phyloP scores from a whole-genome alignment of 92 coral and sea anemone species.

The Epizoanthus scotinus region DNA sequence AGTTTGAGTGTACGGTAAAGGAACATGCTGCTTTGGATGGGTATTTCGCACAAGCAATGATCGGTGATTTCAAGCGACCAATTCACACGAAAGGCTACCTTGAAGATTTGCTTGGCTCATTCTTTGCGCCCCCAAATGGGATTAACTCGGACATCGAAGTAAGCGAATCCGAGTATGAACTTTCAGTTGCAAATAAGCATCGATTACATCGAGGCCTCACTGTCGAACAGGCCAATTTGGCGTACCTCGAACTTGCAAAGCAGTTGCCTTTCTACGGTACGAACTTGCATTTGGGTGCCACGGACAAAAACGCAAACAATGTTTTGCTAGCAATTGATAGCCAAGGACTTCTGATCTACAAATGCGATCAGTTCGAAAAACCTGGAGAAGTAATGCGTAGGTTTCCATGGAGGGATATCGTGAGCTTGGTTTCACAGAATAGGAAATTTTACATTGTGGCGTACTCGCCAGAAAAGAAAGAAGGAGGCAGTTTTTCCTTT shows the following conservation, averaged over 20 bases:
- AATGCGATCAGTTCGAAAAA: slow-evolving; percentile 52
- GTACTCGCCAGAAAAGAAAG: slow-evolving; percentile 69
- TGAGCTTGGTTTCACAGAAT: slow-evolving; percentile 72
- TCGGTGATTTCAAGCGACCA: slow-evolving; percentile 82
- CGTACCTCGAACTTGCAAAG: slow-evolving; percentile 70
- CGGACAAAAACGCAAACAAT: slow-evolving; percentile 61
- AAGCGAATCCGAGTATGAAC: slow-evolving; percentile 75
- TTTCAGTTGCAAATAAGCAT: slow-evolving; percentile 67
- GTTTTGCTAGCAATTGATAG: slow-evolving; percentile 71
- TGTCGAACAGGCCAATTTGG: slow-evolving; percentile 69
- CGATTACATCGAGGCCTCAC: slow-evolving; percentile 76
- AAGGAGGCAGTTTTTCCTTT: slow-evolving; percentile 74
- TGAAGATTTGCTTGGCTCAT: slow-evolving; percentile 79
- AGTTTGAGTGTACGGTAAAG: slow-evolving; percentile 61
- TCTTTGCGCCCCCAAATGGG: slow-evolving; percentile 91
- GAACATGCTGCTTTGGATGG: slow-evolving; percentile 87
- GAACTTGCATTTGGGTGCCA: slow-evolving; percentile 76
- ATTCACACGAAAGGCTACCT: slow-evolving; percentile 84
- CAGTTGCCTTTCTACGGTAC: slow-evolving; percentile 74
- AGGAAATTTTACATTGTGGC: slow-evolving; percentile 82
- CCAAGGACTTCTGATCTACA: slow-evolving; percentile 76
- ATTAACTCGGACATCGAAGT: slow-evolving; percentile 81
- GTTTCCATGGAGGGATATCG: slow-evolving; percentile 82
- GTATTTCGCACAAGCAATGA: slow-evolving; percentile 78
- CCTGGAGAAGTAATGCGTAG: slow-evolving; percentile 61